Base-by-base conservation (phyloP, 2,797 vertebrate genomes). In the Limnodromus scolopaceus region DNA sequence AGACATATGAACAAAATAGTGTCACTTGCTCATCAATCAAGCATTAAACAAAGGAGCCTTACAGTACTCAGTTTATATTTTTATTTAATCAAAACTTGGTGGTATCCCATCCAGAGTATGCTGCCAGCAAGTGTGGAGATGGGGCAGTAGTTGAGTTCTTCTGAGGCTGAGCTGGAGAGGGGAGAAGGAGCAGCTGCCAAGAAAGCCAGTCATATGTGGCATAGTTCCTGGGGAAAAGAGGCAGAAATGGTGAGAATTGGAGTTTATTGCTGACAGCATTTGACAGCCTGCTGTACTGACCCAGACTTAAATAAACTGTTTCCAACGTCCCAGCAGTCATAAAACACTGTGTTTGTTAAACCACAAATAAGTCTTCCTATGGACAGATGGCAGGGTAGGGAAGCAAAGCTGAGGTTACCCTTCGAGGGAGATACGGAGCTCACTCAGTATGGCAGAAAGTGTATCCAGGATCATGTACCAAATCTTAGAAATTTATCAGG, bases 391-490 rank as follows among this genome's bases (percentile, higher is more conserved):
- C 74, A 53, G 27, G 24, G 11, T 81, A 32, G 46, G 27, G 16
- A 84, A 63, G 46, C 30, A 58, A 53, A 84, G 34, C 36, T 63
- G 39, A 74, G 36, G 23, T 54, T 89, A 24, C 54, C 18, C 23
- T 30, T 77, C 2, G 0, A 34, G 39, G 34, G 64, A 49, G 49
- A 48, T 2, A 2, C 0, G 0, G 20, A 22, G 15, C 25, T 76
- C 24, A 32, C 3, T 46, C 66, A 36, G 2, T 45, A 3, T 45
- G 34, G 41, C 46, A 76, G 45, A 76, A 34, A 69, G 11, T 13
- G 8, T 83, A 53, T 28, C 32, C 60, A 53, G 46, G 24, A 64
- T 82, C 45, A 15, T 4, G 5, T 32, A 55, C 45, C 36, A 46
- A 75, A 46, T 39, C 58, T 38, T 39, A 45, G 45, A 55, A 28